Conservation (phyloP, 2,888 invertebrate genomes). For the Athetis lepigone region DNA sequence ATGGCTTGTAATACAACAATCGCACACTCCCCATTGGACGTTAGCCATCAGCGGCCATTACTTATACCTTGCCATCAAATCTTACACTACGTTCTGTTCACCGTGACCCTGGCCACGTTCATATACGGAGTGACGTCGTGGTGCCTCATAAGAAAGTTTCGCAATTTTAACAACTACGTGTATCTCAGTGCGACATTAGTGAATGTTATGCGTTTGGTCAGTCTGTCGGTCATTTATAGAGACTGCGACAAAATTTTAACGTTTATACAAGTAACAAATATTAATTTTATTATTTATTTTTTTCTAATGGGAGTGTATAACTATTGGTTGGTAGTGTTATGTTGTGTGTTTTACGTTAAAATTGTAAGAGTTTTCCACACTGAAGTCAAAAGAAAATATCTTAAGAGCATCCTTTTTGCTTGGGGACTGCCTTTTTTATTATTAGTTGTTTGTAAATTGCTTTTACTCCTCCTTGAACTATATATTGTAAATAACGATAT, state of each 20-base stretch:
- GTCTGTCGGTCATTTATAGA: neutral
- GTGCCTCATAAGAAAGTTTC: no score
- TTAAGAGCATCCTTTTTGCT: constrained; percentile 28
- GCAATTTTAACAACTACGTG: no score
- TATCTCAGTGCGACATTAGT: no score
- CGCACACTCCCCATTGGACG: no score
- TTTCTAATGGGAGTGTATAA: constrained; percentile 16
- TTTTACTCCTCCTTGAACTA: constrained; percentile 5
- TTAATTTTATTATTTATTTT: constrained; percentile 2
- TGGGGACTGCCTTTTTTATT: constrained; percentile 50
- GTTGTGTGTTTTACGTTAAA: constrained; percentile 30
- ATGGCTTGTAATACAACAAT: no score
- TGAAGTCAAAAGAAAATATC: constrained; percentile 21
- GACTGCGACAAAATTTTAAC: neutral
- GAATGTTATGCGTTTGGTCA: constrained; percentile 27
- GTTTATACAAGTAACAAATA: neutral
- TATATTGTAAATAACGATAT: neutral
- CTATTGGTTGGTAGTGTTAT: constrained; percentile 38
- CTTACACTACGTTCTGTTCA: no score
- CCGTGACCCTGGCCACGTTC: no score
- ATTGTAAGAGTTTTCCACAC: constrained; percentile 27
- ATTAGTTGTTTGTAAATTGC: neutral
- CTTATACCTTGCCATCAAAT: no score
- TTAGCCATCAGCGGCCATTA: no score
- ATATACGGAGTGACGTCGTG: no score